Evolutionary conservation across 2,797 vertebrate genomes (phyloP), one percentile per base, ranked within the genome.

Genomic region (Arnoldichthys spilopterus): DNA sequence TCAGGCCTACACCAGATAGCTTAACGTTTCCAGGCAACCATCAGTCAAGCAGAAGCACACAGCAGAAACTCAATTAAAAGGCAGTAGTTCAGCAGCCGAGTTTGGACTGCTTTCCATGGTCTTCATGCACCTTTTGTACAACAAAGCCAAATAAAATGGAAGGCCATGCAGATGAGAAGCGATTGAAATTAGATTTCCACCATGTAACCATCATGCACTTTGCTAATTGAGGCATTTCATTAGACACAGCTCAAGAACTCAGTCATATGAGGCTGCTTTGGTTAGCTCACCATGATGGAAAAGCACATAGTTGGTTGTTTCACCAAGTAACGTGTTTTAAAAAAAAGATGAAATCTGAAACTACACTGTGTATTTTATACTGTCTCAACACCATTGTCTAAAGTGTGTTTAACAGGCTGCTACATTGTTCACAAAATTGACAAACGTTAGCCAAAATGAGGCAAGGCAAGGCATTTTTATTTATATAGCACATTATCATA

Each of bases 1-100:
- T 51, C 45, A 28, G 45, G n/a, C 45, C 72, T 77, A 51, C 18
- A 34, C 61, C 74, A 49, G 66, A 63, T 18, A 67, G 49, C 24
- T 74, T 74, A 68, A 64, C 32, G 72, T 83, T 79, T 82, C 82
- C 70, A 82, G 82, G 82, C 84, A 83, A 85, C 84, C 75, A 67
- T 59, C 62, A 67, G 30, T 71, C 45, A 62, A 70, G 22, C 9
- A 47, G 71, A n/a, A 77, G 64, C 26, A 66, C 45, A 68, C 59
- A 62, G 78, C 61, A 54, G 32, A 74, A 80, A 53, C 71, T 73
- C 73, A 81, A 32, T 74, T 81, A 81, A 51, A 56, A 79, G 54
- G 51, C 20, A 81, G 32, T 26, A 79, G 54, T 75, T 79, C 62
- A 62, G 22, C 20, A 47, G 34, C 51, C 22, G 16, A 49, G 53